Evolutionary conservation across 2,113 vertebrate genomes (phyloP), one percentile per base, ranked within the genome.

Genomic region (Hypomesus transpacificus): DNA sequence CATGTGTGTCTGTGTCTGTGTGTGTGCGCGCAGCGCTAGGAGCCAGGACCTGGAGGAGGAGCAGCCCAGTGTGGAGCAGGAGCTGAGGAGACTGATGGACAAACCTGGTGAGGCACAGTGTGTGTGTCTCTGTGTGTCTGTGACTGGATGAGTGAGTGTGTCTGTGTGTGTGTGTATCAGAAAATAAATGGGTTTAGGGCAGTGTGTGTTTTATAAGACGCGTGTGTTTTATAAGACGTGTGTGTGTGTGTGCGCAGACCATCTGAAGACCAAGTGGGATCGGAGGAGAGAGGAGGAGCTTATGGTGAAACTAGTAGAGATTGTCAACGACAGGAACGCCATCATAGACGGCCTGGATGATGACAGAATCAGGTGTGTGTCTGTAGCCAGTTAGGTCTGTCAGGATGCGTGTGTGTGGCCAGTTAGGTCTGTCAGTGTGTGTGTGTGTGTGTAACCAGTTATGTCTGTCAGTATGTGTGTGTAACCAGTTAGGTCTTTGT

Each of bases 321-420:
- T 95, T 0, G 93, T 99, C 76, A 94, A 97, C 0, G 91, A 95
- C 80, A 86, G 96, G 4, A 98, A 94, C 0, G 89, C 83, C 0
- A 98, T 99, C 0, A 69, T 99, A 1, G 96, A 98, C 1, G 90
- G 89, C 18, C 86, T 99, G 88, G 97, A 98, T 4, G 95, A 98
- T 65, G 97, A 99, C 89, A 82, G 97, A 22, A 82, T 99, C 85
- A 93, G 97, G 97, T 98, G 74, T 34, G 83, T 65, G 2, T 16
- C 13, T 13, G 13, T 13, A 11, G 24, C 24, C 24, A 24, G 24
- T 24, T 3, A 28, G 1, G 28, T 61, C 22, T 61, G 59, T 24
- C 22, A 14, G 59, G 16, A 2, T 61, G 59, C 28, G 59, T 61
- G 59, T 61, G 58, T 60, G 22, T 60, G 58, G n/a, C n/a, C n/a